Evolutionary conservation across 2,888 invertebrate species (phyloP).

Genomic region (Rosalia funebris): DNA sequence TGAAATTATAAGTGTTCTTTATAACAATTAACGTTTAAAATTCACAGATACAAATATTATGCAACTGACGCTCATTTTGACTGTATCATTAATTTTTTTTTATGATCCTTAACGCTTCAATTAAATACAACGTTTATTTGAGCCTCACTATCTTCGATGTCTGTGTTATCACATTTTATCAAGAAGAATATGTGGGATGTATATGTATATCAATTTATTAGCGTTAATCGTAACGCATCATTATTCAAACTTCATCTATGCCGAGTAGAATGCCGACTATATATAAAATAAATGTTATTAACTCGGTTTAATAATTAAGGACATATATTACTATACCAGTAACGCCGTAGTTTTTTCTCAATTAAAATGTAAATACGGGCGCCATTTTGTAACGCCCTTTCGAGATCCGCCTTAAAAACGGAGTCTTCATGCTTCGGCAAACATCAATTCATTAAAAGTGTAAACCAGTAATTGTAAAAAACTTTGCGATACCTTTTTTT

Average conservation of each 20-base stretch:
- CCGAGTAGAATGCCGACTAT: constrained; percentile 11
- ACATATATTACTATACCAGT: constrained; percentile 32
- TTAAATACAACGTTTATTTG: too few species aligned
- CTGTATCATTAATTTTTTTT: too few species aligned
- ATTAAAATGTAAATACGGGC: constrained; percentile 59
- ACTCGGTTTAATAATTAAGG: constrained; percentile 34
- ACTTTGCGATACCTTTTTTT: neutral
- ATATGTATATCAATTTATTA: constrained; percentile 20
- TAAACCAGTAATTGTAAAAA: constrained; percentile 36
- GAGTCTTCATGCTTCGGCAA: constrained; percentile 51
- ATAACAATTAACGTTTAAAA: too few species aligned
- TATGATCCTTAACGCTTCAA: too few species aligned
- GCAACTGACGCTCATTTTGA: too few species aligned
- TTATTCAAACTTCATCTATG: constrained; percentile 17
- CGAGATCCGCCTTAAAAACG: constrained; percentile 51
- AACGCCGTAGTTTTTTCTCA: constrained; percentile 50
- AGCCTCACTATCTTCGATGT: too few species aligned
- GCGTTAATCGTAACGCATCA: constrained; percentile 24
- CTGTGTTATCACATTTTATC: too few species aligned
- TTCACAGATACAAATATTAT: too few species aligned
- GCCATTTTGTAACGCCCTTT: constrained; percentile 59
- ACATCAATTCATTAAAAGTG: constrained; percentile 50
- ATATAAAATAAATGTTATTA: constrained; percentile 22
- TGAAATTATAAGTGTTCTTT: too few species aligned
- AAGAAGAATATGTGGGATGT: too few species aligned